Evolutionary conservation across 2,113 vertebrate genomes (phyloP).

Genomic region (Pterocles orientalis): DNA sequence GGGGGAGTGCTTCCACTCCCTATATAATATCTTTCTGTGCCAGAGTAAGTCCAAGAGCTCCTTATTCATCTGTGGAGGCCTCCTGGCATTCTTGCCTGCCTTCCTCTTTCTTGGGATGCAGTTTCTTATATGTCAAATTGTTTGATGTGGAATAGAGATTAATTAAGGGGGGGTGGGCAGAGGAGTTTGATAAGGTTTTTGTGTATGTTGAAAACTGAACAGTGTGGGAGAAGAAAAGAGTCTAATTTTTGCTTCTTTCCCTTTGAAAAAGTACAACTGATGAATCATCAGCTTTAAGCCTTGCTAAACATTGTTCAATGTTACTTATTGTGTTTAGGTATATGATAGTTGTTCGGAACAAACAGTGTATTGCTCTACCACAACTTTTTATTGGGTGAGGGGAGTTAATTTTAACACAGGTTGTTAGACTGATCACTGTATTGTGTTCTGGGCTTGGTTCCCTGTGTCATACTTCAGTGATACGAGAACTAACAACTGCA

Average conservation of each 20-base stretch:
- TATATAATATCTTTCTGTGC: too few relatives aligned
- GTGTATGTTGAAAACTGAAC: background rate
- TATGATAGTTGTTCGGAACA: background rate
- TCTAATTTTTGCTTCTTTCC: background rate
- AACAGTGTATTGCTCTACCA: background rate
- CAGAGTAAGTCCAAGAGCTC: too few relatives aligned
- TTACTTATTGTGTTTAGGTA: background rate
- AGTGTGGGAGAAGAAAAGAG: background rate
- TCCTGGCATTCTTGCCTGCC: too few relatives aligned
- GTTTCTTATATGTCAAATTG: background rate
- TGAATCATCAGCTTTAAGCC: background rate
- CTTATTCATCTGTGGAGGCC: too few relatives aligned
- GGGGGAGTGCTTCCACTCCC: too few relatives aligned
- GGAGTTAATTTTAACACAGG: background rate
- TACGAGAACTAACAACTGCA: background rate
- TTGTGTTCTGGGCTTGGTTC: background rate
- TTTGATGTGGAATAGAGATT: background rate
- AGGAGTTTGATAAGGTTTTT: background rate
- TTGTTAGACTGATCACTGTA: background rate
- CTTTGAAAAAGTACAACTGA: background rate
- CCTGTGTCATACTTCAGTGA: background rate
- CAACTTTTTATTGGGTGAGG: background rate
- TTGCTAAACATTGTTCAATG: background rate
- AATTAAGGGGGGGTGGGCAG: accelerated
- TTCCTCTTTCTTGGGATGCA: too few relatives aligned